phyloP scores from a whole-genome alignment of 1,140 invertebrate species.

The Sitophilus oryzae region DNA sequence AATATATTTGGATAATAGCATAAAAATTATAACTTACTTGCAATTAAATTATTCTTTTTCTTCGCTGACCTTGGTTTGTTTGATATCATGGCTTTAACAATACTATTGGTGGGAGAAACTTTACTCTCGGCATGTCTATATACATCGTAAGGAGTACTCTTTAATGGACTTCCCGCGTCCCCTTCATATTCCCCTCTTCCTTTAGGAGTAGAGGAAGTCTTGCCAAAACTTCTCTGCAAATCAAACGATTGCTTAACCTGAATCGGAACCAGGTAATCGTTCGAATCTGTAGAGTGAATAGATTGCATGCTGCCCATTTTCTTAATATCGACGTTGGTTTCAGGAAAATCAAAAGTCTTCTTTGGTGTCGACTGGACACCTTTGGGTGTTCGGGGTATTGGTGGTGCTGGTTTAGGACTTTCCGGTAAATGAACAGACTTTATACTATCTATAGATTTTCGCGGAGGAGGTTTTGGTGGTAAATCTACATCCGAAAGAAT shows the following conservation, averaged over 20 bases:
- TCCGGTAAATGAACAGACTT: conserved; percentile 36
- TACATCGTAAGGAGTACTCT: conserved; percentile 30
- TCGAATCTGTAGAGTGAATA: conserved; percentile 15
- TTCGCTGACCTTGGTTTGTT: conserved; percentile 47
- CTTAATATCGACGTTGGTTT: conserved; percentile 16
- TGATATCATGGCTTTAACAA: conserved; percentile 41
- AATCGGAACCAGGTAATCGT: conserved; percentile 19
- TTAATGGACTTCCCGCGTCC: conserved; percentile 19
- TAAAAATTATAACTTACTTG: conserved; percentile 48
- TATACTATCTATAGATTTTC: conserved; percentile 33
- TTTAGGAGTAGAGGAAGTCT: conserved; percentile 31
- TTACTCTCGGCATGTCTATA: conserved; percentile 33
- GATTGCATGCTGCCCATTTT: conserved; percentile 12
- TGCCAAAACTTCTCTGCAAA: conserved; percentile 4
- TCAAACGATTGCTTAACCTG: conserved; percentile 9
- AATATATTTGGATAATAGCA: background rate
- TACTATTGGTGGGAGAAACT: conserved; percentile 42
- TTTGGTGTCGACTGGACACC: conserved; percentile 2
- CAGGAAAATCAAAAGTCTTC: conserved; percentile 30
- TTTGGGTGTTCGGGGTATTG: conserved; percentile 9
- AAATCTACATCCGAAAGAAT: conserved; percentile 29
- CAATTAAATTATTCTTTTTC: conserved; percentile 65
- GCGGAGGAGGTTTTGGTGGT: conserved; percentile 45
- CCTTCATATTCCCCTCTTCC: conserved; percentile 22
- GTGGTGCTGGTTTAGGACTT: conserved; percentile 30